These are phyloP conservation scores for Drosophila rubida DNA, from an alignment of 2,888 invertebrate genomes.

Conservation along the genomic window DNA sequence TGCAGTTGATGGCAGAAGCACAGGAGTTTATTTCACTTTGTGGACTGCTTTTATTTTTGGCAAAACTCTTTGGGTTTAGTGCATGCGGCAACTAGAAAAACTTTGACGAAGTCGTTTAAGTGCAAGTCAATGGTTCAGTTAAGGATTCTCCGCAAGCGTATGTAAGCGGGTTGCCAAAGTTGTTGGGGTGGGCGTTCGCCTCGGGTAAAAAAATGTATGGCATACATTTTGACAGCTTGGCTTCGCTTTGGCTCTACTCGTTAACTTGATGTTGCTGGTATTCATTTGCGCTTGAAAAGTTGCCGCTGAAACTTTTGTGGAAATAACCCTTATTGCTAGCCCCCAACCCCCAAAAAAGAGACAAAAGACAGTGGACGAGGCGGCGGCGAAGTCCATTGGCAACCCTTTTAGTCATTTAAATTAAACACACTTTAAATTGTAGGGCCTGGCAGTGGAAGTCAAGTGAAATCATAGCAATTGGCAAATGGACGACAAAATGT, in stretches of 20 bases:
- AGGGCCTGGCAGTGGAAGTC: constrained; percentile 38
- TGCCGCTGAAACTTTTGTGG: constrained; percentile 27
- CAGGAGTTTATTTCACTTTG: neutral
- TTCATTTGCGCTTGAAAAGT: constrained; percentile 46
- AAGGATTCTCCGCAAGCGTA: constrained; percentile 13
- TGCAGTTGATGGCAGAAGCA: neutral
- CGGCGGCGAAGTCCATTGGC: neutral
- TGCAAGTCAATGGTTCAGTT: constrained; percentile 22
- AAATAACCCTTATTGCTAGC: constrained; percentile 34
- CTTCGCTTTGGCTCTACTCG: constrained; percentile 18
- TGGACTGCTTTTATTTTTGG: neutral
- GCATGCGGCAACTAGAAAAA: constrained; percentile 3
- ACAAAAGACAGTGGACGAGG: neutral
- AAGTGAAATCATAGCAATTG: constrained; percentile 64
- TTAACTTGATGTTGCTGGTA: constrained; percentile 34
- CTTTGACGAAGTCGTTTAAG: constrained; percentile 28
- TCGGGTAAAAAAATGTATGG: constrained; percentile 18
- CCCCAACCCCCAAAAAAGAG: neutral
- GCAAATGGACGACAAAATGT: constrained; percentile 54
- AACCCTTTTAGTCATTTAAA: constrained; percentile 72
- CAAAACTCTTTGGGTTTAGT: neutral
- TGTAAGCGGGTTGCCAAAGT: constrained; percentile 36
- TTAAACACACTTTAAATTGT: constrained; percentile 74
- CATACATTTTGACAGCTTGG: constrained; percentile 42
- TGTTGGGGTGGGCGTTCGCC: neutral